phyloP scores from a whole-genome alignment of 2,797 vertebrate genomes.

The Perodicticus potto region DNA sequence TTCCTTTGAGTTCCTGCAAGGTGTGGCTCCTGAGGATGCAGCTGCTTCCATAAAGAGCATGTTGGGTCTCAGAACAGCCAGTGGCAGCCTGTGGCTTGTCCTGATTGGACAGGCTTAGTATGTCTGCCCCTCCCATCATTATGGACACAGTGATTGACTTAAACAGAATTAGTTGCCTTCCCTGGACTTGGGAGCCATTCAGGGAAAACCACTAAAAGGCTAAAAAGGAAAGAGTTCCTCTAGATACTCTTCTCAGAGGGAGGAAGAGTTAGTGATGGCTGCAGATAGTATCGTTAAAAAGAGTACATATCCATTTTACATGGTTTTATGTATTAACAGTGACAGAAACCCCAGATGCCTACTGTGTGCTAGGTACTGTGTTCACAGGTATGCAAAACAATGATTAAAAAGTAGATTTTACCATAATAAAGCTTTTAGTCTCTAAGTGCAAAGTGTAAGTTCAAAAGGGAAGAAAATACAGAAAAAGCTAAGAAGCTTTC shows the following conservation, averaged over 20 bases:
- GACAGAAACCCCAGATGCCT: background rate
- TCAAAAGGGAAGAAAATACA: background rate
- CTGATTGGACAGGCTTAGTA: background rate
- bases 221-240: background rate
- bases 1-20: background rate
- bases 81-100: background rate
- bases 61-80: no score
- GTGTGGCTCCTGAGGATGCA: accelerated
- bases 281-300: background rate
- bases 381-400: background rate
- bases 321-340: background rate
- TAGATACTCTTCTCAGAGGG: background rate
- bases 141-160: background rate
- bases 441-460: background rate
- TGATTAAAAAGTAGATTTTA: background rate
- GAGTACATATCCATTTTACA: background rate
- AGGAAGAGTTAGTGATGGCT: background rate
- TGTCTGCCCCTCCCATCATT: accelerated
- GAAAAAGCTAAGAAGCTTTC: background rate
- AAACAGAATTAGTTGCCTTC: background rate
- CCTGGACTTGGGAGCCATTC: background rate
- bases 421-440: background rate
- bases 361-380: background rate
- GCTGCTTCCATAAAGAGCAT: background rate
- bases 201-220: background rate